Evolutionary conservation across 2,797 vertebrate genomes (phyloP).

Genomic region (Diceros bicornis): DNA sequence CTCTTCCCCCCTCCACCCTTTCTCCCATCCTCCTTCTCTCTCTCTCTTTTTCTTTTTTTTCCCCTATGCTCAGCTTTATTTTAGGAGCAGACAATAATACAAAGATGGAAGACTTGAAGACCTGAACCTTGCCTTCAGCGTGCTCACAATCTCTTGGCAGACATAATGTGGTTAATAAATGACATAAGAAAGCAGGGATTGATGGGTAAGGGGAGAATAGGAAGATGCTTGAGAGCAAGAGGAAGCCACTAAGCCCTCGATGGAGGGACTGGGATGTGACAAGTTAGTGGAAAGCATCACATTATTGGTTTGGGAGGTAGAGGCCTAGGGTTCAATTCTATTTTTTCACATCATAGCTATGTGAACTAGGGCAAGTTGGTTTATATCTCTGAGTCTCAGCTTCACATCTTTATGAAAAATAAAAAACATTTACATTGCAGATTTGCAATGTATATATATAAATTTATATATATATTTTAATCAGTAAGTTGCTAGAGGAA

Average conservation of each 20-base stretch:
- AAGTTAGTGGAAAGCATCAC: neutral
- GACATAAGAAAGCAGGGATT: neutral
- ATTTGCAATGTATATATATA: neutral
- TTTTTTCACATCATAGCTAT: neutral
- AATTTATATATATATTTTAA: neutral
- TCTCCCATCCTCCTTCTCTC: neutral
- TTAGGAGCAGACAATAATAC: neutral
- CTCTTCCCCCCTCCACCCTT: neutral
- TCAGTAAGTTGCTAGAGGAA: neutral
- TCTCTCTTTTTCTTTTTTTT: neutral
- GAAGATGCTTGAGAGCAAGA: neutral
- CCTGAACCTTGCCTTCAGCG: neutral
- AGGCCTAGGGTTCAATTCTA: neutral
- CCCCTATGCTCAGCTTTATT: neutral
- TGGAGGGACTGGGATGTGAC: neutral
- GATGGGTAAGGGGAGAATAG: neutral
- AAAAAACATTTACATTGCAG: neutral
- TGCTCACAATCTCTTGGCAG: neutral
- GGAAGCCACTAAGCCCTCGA: neutral
- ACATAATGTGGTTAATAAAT: neutral
- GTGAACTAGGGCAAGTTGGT: neutral
- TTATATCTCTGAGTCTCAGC: neutral
- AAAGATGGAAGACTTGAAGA: neutral
- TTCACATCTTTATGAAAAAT: constrained; percentile 8
- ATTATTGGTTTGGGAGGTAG: neutral